Evolutionary conservation across 2,888 invertebrate genomes (phyloP), one percentile per base, ranked within the genome.

Genomic region (Oxystoma pomonae): DNA sequence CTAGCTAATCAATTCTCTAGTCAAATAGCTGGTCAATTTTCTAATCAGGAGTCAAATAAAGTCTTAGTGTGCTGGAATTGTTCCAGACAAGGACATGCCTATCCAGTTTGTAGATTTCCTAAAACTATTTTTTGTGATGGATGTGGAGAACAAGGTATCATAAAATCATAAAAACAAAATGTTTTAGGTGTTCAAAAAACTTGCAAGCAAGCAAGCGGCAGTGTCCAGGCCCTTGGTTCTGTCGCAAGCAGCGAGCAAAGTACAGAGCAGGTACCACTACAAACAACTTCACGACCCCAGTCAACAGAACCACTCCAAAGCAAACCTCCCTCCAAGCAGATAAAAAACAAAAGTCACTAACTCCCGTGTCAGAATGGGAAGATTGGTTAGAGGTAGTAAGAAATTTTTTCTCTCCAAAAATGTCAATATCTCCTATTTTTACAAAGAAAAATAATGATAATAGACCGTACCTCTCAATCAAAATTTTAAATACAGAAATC

Each of bases 121-220:
- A 35, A 35, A 35, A 35, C 35, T 35, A 35, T 35, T 2, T 62
- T 62, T 62, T 62, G 62, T 20, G 50, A 19, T 52, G 62, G 53
- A 1, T 62, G 62, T 58, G 62, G 62, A 1, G 16, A 5, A 3
- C 17, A 49, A 20, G 55, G 35, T 20, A 35, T 12, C 3, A 7
- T 35, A 7, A 35, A 35, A 53, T 59, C 18, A 20, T 52, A 7
- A 35, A 35, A 53, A 53, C 18, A 20, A 21, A 55, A 55, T 59
- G 62, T 55, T 12, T 53, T 16, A 20, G 20, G 1, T 62, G 62
- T 59, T 16, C 49, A 59, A 59, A 59, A 59, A 62, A 62, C 62
- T 5, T 17, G 16, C 7, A 9, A 20, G 20, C 3, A 35, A 35
- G 35, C 35, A 35, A n/a, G 35, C 35, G 12, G 35, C 35, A 35